Conservation (phyloP, 2,113 vertebrate species). For the Osmerus mordax region DNA sequence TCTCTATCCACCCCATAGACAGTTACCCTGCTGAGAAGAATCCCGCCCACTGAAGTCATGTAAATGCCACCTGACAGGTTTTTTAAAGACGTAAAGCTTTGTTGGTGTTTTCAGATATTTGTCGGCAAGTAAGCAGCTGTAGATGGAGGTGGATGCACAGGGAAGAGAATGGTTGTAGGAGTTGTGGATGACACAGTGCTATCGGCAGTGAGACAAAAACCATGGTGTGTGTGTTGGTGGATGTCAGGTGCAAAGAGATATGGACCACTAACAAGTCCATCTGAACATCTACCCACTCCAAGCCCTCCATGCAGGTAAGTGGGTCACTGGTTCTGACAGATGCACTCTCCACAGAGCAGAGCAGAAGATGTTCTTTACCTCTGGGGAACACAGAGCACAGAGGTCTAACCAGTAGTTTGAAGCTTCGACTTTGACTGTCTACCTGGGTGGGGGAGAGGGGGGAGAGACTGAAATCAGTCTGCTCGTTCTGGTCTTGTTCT, state of each 20-base stretch:
- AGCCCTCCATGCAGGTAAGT: constrained; percentile 16
- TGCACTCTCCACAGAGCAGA: constrained; percentile 8
- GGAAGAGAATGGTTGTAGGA: too few species aligned
- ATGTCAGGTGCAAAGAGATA: neutral
- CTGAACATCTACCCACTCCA: constrained; percentile 7
- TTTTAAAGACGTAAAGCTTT: too few species aligned
- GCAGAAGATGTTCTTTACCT: constrained; percentile 11
- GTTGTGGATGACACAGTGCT: too few species aligned
- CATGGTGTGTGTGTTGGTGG: too few species aligned
- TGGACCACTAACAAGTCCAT: neutral
- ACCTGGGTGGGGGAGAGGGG: neutral
- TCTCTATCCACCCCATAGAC: too few species aligned
- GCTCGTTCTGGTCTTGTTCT: neutral
- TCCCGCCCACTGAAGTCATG: too few species aligned
- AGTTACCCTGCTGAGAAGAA: too few species aligned
- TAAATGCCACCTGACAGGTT: too few species aligned
- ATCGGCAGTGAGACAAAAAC: too few species aligned
- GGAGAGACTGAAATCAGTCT: neutral
- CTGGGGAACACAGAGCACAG: neutral
- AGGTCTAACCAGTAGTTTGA: neutral
- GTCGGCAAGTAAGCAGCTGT: too few species aligned
- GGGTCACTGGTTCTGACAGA: constrained; percentile 25
- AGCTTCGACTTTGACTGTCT: neutral
- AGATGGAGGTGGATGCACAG: too few species aligned
- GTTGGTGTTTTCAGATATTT: too few species aligned